phyloP scores from a whole-genome alignment of 2,113 vertebrate species.

The Callipepla squamata region DNA sequence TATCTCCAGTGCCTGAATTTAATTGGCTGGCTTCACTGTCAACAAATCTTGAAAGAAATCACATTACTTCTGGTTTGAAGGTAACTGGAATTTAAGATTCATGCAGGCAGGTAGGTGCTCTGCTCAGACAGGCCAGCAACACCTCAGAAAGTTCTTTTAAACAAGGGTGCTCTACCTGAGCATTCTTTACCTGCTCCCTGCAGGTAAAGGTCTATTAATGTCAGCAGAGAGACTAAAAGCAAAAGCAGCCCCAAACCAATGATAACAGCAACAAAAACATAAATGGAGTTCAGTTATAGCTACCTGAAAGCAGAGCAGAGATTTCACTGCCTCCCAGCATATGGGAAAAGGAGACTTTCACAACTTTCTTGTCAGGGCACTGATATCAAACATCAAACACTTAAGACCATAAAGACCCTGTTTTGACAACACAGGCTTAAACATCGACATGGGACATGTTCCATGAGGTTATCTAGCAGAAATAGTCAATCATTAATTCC shows the following conservation, averaged over 20 bases:
- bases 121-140: background rate
- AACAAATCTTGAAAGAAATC: background rate
- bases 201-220: background rate
- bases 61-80: background rate
- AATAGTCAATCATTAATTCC: background rate
- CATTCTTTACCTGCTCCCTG: background rate
- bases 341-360: background rate
- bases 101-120: background rate
- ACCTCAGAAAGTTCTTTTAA: background rate
- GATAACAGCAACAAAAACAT: background rate
- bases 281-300: background rate
- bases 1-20: background rate
- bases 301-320: background rate
- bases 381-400: background rate
- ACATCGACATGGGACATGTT: background rate
- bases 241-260: background rate
- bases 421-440: background rate
- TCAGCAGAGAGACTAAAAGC: background rate
- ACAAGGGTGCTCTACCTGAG: fast-evolving
- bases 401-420: background rate
- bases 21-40: background rate
- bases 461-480: background rate
- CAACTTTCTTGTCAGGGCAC: background rate
- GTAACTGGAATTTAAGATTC: background rate
- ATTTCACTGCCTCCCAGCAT: background rate